These are phyloP conservation scores for Vireo altiloquus DNA, from an alignment of 2,113 vertebrate species.

Conservation along the genomic window DNA sequence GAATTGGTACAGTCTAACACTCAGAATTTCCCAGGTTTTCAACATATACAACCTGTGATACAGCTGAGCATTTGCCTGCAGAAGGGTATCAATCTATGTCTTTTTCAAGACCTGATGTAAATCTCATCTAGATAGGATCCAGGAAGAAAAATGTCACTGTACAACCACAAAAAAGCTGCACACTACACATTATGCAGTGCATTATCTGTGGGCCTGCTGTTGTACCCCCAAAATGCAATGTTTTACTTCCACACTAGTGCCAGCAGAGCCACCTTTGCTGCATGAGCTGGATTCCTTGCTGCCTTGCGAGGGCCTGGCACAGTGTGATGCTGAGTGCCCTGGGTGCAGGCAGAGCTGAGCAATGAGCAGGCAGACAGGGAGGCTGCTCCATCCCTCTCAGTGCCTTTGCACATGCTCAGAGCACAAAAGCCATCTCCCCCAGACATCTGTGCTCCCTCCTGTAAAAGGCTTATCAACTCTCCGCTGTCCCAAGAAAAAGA, in stretches of 20 bases:
- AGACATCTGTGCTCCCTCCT: not conserved
- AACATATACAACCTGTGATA: not conserved
- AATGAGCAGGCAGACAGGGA: not conserved
- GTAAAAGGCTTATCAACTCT: not conserved
- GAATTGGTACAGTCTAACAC: not conserved
- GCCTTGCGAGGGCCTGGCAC: not conserved
- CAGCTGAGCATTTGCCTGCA: not conserved
- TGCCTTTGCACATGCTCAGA: not conserved
- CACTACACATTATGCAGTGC: not conserved
- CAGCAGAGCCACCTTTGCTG: not conserved
- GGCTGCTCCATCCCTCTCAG: not conserved
- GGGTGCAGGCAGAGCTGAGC: rapidly evolving
- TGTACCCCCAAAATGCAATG: not conserved
- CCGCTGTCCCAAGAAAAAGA: not conserved
- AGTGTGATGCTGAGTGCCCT: rapidly evolving
- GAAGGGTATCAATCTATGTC: not conserved
- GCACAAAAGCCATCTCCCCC: not conserved
- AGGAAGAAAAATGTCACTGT: not conserved
- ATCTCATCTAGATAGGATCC: not conserved
- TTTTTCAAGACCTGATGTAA: not conserved
- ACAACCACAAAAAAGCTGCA: not conserved
- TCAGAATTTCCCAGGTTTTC: not conserved
- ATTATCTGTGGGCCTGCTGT: not conserved
- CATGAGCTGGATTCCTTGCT: not conserved
- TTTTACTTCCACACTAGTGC: not conserved